These are phyloP conservation scores for Phyllostomus hastatus DNA, from an alignment of 2,113 vertebrate species.

Conservation along the genomic window DNA sequence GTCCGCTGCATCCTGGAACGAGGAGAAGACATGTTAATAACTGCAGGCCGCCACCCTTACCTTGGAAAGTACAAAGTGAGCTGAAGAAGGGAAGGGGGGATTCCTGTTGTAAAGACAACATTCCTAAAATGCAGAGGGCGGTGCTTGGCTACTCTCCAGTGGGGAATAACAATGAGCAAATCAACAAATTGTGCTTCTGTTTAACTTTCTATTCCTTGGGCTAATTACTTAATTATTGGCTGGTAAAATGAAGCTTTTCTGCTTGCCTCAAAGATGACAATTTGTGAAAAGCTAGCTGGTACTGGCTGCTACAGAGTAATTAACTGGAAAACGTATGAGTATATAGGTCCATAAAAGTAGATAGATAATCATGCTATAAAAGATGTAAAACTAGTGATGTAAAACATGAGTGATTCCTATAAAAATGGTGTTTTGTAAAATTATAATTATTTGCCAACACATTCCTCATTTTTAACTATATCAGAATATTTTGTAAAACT, in stretches of 20 bases:
- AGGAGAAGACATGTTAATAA: constrained; percentile 87
- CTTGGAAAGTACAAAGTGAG: constrained; percentile 86
- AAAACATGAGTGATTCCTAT: not conserved
- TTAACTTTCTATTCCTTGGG: not conserved
- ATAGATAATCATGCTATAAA: not conserved
- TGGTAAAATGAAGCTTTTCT: not conserved
- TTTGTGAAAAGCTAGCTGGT: not conserved
- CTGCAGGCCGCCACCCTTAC: constrained; percentile 84
- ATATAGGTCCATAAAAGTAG: not conserved
- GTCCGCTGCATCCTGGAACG: constrained; percentile 86
- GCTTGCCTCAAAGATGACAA: not conserved
- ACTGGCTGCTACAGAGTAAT: not conserved
- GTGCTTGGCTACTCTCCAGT: not conserved
- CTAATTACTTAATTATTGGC: not conserved
- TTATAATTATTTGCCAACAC: not conserved
- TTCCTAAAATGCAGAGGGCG: not conserved
- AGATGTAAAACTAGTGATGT: not conserved
- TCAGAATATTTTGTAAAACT: not conserved
- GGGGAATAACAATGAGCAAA: not conserved
- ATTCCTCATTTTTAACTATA: not conserved
- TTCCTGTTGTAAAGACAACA: not conserved
- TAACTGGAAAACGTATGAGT: not conserved
- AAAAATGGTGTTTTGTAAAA: not conserved
- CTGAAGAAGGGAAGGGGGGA: not conserved
- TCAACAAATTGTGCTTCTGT: not conserved